Conservation (phyloP, 2,888 invertebrate species). For the Lithophane socia region DNA sequence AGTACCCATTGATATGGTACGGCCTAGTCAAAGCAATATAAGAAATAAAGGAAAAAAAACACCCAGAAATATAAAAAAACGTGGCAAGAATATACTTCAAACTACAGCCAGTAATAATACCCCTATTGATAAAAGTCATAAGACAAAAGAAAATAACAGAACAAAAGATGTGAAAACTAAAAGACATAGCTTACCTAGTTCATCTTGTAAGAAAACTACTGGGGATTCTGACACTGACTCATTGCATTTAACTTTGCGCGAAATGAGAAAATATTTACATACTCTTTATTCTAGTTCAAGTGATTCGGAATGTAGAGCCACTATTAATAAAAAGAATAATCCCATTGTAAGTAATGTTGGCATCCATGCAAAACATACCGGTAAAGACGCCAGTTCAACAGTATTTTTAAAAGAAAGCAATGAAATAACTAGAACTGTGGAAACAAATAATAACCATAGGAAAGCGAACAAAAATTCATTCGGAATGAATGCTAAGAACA, state of each 20-base stretch:
- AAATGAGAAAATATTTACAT: conserved; percentile 95
- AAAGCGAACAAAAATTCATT: conserved; percentile 89
- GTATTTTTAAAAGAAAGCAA: conserved; percentile 82
- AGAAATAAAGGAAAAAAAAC: conserved; percentile 84
- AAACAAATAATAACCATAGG: conserved; percentile 87
- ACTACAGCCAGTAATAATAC: conserved; percentile 71
- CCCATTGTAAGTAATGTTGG: conserved; percentile 85
- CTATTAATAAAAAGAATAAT: conserved; percentile 87
- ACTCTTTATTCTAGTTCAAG: conserved; percentile 95
- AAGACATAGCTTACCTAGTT: conserved; percentile 93
- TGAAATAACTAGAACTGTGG: conserved; percentile 78
- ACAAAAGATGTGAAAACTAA: conserved; percentile 89
- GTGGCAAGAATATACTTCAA: conserved; percentile 81
- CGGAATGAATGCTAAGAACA: conserved; percentile 91
- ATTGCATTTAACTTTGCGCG: conserved; percentile 95
- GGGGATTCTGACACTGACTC: conserved; percentile 92
- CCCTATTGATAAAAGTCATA: conserved; percentile 74
- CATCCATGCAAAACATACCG: conserved; percentile 78
- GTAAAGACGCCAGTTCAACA: conserved; percentile 77
- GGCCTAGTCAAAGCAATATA: conserved; percentile 87
- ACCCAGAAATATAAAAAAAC: conserved; percentile 82
- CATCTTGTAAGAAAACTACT: conserved; percentile 89
- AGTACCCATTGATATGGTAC: conserved; percentile 95
- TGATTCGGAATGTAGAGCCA: conserved; percentile 90
- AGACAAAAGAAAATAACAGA: conserved; percentile 77